These are phyloP conservation scores for Zaprionus gabonicus DNA, from an alignment of 1,140 invertebrate species.

Conservation along the genomic window DNA sequence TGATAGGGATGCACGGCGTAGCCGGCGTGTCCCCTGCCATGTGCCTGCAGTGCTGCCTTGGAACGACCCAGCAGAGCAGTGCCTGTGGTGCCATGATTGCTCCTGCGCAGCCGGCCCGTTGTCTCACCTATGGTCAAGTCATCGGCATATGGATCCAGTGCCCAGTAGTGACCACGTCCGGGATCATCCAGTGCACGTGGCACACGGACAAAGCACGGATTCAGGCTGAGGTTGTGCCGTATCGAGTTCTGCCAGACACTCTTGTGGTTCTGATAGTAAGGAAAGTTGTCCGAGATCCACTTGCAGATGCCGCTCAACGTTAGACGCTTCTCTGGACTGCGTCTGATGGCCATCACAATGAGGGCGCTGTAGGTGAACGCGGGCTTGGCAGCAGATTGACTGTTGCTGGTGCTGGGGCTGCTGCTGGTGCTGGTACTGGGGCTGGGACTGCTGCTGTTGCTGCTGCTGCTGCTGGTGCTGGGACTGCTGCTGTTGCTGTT, in stretches of 20 bases:
- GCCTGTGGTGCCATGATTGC: conserved; percentile 17
- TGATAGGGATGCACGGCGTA: conserved; percentile 53
- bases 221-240: conserved; percentile 92
- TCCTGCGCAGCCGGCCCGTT: conserved; percentile 64
- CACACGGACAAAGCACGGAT: conserved; percentile 71
- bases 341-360: conserved; percentile 98
- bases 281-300: conserved; percentile 92
- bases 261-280: conserved; percentile 96
- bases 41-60: conserved; percentile 38
- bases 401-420: neutral
- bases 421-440: neutral
- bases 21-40: conserved; percentile 11
- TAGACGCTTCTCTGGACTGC: conserved; percentile 92
- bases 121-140: conserved; percentile 77
- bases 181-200: conserved; percentile 73
- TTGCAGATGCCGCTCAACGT: conserved; percentile 96
- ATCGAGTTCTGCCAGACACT: conserved; percentile 99
- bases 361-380: conserved; percentile 98
- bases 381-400: conserved; percentile 85
- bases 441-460: neutral
- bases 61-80: conserved; percentile 21
- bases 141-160: conserved; percentile 70
- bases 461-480: conserved; percentile 92
- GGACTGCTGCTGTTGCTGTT: conserved; percentile 8
- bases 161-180: conserved; percentile 78